phyloP scores from a whole-genome alignment of 2,888 invertebrate species.

The Alentia gelatinosa region DNA sequence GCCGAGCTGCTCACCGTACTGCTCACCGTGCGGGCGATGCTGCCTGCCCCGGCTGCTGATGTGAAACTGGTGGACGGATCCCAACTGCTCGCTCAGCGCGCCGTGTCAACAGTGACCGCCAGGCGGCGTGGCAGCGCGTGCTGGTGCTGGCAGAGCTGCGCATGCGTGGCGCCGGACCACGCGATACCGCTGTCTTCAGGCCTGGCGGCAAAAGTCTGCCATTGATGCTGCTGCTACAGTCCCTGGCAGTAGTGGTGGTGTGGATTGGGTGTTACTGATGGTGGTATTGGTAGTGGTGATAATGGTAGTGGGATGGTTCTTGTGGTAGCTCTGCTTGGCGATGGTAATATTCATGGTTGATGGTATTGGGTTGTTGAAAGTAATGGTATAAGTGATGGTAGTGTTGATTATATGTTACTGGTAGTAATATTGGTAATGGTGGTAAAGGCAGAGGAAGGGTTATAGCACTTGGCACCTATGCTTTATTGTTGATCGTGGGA shows the following conservation, averaged over 20 bases:
- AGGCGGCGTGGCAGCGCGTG: slow-evolving; percentile 11
- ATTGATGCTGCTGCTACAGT: not conserved
- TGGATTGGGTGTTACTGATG: not conserved
- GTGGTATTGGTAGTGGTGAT: not conserved
- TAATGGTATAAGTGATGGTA: too few species aligned
- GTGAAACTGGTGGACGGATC: not conserved
- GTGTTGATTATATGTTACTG: too few species aligned
- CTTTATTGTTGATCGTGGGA: too few species aligned
- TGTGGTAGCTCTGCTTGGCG: not conserved
- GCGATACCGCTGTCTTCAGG: not conserved
- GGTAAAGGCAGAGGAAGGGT: too few species aligned
- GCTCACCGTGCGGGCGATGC: not conserved
- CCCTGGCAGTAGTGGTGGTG: not conserved
- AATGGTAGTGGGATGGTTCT: not conserved
- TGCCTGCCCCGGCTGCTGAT: slow-evolving; percentile 42
- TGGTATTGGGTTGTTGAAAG: not conserved
- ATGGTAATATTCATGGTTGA: not conserved
- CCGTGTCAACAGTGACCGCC: slow-evolving; percentile 1
- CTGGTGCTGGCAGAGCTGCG: not conserved
- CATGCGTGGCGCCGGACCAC: not conserved
- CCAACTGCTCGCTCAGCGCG: not conserved
- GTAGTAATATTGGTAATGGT: too few species aligned
- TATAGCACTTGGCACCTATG: too few species aligned
- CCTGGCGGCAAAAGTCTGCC: not conserved
- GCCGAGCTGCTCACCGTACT: not conserved